Conservation (phyloP, 2,113 vertebrate species). For the Ahaetulla prasina region DNA sequence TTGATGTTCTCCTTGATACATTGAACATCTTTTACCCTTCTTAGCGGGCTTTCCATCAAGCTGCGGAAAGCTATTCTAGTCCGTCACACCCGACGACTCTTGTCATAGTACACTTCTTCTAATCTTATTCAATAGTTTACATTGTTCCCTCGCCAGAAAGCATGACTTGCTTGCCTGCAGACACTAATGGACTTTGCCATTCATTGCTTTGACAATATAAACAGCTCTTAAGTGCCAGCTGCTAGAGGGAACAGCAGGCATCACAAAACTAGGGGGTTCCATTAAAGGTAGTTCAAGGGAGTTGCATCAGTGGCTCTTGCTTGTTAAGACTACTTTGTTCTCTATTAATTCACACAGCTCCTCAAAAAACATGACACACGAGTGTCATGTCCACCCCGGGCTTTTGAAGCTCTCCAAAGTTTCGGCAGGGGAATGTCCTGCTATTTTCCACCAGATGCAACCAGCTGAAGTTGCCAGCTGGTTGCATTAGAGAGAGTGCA, state of each 20-base stretch:
- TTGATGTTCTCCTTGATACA: background rate
- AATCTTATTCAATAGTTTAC: background rate
- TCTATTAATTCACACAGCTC: background rate
- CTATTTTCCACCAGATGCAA: background rate
- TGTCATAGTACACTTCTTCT: background rate
- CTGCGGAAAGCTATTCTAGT: background rate
- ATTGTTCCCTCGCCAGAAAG: background rate
- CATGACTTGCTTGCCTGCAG: background rate
- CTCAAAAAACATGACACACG: background rate
- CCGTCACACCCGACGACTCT: background rate
- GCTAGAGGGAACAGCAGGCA: background rate
- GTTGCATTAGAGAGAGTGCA: slow-evolving; percentile 10
- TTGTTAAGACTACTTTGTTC: background rate
- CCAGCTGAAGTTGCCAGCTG: slow-evolving; percentile 12
- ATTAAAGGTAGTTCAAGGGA: background rate
- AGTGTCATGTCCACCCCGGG: background rate
- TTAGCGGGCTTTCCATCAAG: background rate
- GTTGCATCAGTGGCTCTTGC: background rate
- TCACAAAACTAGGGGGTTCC: background rate
- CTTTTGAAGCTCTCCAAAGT: slow-evolving; percentile 11
- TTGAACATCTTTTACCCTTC: background rate
- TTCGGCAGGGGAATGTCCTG: background rate
- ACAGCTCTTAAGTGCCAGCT: background rate
- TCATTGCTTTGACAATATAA: background rate
- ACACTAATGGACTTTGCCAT: background rate